Conservation (phyloP, 2,113 vertebrate species). For the Eupsittula cactorum region DNA sequence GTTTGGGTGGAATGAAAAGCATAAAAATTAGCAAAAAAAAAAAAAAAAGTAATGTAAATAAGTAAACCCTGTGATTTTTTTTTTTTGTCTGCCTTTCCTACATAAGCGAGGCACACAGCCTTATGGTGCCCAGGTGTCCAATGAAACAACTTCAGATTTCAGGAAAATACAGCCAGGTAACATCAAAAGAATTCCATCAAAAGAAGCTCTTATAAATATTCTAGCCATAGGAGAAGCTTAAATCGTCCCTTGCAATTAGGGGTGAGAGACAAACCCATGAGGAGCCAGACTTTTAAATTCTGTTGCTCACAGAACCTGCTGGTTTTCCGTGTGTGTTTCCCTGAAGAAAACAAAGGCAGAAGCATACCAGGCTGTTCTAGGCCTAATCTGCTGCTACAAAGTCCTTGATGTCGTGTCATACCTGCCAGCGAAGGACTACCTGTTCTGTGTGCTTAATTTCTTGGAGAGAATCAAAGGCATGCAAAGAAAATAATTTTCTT, state of each 20-base stretch:
- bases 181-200: background rate
- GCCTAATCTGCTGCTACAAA: background rate
- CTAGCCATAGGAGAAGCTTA: background rate
- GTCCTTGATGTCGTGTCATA: accelerated
- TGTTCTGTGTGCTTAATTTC: background rate
- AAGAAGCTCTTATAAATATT: background rate
- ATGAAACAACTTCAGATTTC: background rate
- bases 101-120: background rate
- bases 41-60: background rate
- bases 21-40: no score
- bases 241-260: background rate
- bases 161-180: background rate
- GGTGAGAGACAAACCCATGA: background rate
- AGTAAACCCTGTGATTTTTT: background rate
- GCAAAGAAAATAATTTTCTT: background rate
- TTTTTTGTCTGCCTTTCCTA: background rate
- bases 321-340: background rate
- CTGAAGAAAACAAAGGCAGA: background rate
- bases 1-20: no score
- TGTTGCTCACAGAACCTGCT: background rate
- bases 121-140: background rate
- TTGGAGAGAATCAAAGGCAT: background rate
- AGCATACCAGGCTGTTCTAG: background rate
- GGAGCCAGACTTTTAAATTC: background rate
- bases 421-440: background rate